These are phyloP conservation scores for Rhorus exstirpatorius DNA, from an alignment of 2,888 invertebrate species.

Conservation along the genomic window DNA sequence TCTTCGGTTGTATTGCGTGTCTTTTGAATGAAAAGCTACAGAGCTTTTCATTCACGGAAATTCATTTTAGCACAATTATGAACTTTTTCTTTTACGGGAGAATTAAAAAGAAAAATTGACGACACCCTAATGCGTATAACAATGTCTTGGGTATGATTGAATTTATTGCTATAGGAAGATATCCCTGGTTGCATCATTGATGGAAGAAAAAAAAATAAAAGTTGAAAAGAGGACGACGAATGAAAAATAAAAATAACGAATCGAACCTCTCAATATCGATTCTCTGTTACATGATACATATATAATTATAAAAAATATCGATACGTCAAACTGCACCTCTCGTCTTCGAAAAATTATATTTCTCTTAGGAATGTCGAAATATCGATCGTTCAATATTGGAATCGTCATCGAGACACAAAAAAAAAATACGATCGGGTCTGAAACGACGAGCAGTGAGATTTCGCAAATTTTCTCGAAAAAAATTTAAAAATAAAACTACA, in stretches of 20 bases:
- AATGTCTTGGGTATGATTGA: conserved; percentile 43
- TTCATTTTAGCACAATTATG: not conserved
- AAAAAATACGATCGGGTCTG: not conserved
- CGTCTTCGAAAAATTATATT: conserved; percentile 7
- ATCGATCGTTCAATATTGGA: conserved; percentile 20
- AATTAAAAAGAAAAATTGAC: not conserved
- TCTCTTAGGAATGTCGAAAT: conserved; percentile 14
- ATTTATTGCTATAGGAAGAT: conserved; percentile 42
- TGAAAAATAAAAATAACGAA: conserved; percentile 1
- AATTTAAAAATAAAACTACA: not conserved
- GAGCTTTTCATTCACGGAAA: no score
- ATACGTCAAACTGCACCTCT: conserved; percentile 19
- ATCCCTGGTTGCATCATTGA: conserved; percentile 27
- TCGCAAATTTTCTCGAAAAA: conserved; percentile 3
- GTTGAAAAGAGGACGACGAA: no score
- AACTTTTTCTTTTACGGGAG: not conserved
- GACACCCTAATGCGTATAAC: not conserved
- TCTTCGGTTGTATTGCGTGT: no score
- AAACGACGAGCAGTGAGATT: not conserved
- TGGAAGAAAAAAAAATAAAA: not conserved
- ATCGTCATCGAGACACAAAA: conserved; percentile 23
- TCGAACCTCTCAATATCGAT: conserved; percentile 18
- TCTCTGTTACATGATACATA: conserved; percentile 29
- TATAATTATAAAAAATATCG: conserved; percentile 27
- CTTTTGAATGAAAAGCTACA: no score